A percentile compares a stretch with the other conserved stretches of the same genome.
These are phyloP conservation scores for Mythimna ferrago DNA, from an alignment of 2,888 invertebrate genomes.

Conservation along the genomic window DNA sequence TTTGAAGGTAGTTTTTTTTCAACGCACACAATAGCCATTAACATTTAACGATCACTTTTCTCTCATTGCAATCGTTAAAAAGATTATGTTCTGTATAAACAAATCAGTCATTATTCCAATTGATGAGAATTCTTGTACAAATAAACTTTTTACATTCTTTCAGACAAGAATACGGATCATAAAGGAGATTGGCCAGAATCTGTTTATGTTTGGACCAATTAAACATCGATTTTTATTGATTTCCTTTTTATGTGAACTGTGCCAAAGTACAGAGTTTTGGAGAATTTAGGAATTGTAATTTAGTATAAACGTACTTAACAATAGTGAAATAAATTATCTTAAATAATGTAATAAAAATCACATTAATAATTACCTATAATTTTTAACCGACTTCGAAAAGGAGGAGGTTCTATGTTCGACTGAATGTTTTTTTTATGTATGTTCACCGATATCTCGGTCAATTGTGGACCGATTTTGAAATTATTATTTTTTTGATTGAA, in stretches of 20 bases:
- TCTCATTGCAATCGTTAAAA: constrained; percentile 54
- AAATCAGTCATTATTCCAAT: constrained; percentile 49
- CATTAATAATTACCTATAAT: too few relatives aligned
- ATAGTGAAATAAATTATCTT: too few relatives aligned
- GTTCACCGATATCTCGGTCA: too few relatives aligned
- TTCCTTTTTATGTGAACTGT: neutral
- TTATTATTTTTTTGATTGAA: too few relatives aligned
- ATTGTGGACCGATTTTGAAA: too few relatives aligned
- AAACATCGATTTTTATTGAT: constrained; percentile 34
- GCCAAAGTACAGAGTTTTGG: neutral
- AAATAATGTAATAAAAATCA: too few relatives aligned
- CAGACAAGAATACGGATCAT: constrained; percentile 12
- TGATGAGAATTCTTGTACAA: constrained; percentile 46
- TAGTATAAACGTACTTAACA: neutral
- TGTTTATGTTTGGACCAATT: constrained; percentile 41
- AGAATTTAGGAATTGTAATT: neutral
- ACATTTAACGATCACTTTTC: constrained; percentile 45
- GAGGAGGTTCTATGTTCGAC: too few relatives aligned
- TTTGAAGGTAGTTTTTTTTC: constrained; percentile 3
- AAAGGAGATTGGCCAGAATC: constrained; percentile 31
- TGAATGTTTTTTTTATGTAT: too few relatives aligned
- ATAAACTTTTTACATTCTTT: constrained; percentile 48
- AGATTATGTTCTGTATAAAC: constrained; percentile 49
- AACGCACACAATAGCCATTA: constrained; percentile 20
- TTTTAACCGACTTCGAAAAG: too few relatives aligned